Conservation (phyloP, 1,140 invertebrate species). For the Polypedilum pembai region DNA sequence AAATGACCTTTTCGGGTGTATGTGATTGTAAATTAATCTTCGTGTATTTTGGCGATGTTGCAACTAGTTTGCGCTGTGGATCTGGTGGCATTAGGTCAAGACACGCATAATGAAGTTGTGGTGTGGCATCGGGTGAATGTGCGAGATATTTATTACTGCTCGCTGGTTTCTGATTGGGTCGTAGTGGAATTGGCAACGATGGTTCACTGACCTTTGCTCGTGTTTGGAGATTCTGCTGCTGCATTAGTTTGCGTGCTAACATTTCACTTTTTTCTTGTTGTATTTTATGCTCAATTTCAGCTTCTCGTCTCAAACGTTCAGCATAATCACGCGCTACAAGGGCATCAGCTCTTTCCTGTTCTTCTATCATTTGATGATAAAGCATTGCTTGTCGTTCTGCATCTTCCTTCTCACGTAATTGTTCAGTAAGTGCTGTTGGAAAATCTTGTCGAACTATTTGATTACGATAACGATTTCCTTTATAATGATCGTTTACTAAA, state of each 20-base stretch:
- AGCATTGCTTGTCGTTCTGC: conserved; percentile 51
- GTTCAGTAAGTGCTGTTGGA: conserved; percentile 73
- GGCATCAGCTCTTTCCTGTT: conserved; percentile 67
- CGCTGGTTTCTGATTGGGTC: conserved; percentile 36
- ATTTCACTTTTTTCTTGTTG: conserved; percentile 45
- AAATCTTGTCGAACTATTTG: conserved; percentile 82
- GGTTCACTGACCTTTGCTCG: conserved; percentile 28
- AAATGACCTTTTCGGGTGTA: conserved; percentile 29
- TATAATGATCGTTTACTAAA: conserved; percentile 71
- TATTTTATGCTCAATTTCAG: conserved; percentile 48
- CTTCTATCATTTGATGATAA: conserved; percentile 54
- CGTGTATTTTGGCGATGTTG: neutral
- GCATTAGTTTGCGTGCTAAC: conserved; percentile 38
- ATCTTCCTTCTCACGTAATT: conserved; percentile 63
- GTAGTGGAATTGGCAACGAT: conserved; percentile 38
- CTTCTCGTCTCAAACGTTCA: conserved; percentile 54
- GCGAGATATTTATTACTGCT: neutral
- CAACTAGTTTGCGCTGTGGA: neutral
- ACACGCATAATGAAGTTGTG: conserved; percentile 28
- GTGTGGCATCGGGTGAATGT: neutral
- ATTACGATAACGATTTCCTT: conserved; percentile 77
- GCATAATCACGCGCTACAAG: conserved; percentile 57
- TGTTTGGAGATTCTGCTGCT: conserved; percentile 22
- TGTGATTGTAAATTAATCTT: conserved; percentile 30
- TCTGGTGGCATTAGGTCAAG: conserved; percentile 2